These are phyloP conservation scores for Nicator chloris DNA, from an alignment of 2,113 vertebrate genomes.

Conservation along the genomic window DNA sequence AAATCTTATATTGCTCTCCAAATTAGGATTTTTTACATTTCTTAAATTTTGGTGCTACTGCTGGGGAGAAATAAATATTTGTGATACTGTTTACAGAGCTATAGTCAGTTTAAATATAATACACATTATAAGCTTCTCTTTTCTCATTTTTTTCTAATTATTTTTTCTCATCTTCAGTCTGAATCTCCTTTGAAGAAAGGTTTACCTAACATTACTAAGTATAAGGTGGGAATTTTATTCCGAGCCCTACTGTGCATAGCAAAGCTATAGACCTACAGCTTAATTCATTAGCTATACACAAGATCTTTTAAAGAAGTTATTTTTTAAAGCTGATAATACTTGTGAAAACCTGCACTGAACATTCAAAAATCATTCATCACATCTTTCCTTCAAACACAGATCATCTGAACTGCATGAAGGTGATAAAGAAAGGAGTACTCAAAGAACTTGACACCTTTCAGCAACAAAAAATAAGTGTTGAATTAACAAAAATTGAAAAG, in stretches of 20 bases:
- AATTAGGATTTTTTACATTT: not conserved
- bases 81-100: not conserved
- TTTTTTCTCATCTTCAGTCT: not conserved
- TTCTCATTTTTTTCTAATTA: not conserved
- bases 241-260: not conserved
- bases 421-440: slow-evolving; percentile 7
- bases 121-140: not conserved
- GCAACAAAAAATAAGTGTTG: slow-evolving; percentile 36
- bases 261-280: not conserved
- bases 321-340: not conserved
- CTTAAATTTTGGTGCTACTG: not conserved
- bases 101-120: not conserved
- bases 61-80: not conserved
- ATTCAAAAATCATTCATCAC: not conserved
- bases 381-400: not conserved
- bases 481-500: slow-evolving; percentile 40
- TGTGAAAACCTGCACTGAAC: not conserved
- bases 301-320: not conserved
- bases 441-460: slow-evolving; percentile 40
- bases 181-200: not conserved
- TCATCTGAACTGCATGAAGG: not conserved
- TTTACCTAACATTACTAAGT: not conserved
- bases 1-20: not conserved
- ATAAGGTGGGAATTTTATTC: not conserved
- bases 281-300: not conserved